Base-by-base conservation (phyloP, 2,113 vertebrate genomes). In the Polypterus senegalus region DNA sequence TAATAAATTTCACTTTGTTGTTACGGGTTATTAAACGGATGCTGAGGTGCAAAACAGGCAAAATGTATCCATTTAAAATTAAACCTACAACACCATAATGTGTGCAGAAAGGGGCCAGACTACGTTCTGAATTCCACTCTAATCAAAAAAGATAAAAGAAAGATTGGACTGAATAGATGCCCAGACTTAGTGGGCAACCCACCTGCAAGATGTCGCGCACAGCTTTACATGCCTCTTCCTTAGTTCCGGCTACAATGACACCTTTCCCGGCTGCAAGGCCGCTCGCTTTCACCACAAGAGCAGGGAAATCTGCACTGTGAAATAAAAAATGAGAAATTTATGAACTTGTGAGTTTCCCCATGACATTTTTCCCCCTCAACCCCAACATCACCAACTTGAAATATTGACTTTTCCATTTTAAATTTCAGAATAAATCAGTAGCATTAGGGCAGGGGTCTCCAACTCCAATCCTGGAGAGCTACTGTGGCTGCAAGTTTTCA, bases 271-370 rank as follows among this genome's bases (percentile, higher is more conserved):
- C 93, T 3, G 95, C 93, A 70, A 97, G 77, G 7, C 91, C 94
- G 27, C 93, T 97, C 53, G 95, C 93, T 77, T 99, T 99, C 67
- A 99, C 93, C 60, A 98, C 96, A 65, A 98, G 71, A 8, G 94
- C 93, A 1, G 90, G 92, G 64, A 97, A 97, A 61, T 84, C 77
- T 1, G 91, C 89, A 57, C 96, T 99, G 71, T 44, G 67, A 7
- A 61, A 46, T 54, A 11, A 27, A 27, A 27, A 27, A 27, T 27
- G 27, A 27, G 27, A 27, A 27, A 1, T 27, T 27, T 27, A 27
- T 27, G 27, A 27, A 27, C 27, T 27, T 27, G 27, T 27, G 27
- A 27, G 2, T 27, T 27, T 27, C 27, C 27, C 27, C n/a, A n/a
- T n/a, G n/a, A n/a, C n/a, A n/a, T n/a, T n/a, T n/a, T n/a, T n/a